A percentile compares a stretch with the other conserved stretches of the same genome.
These are phyloP conservation scores for Acropternis orthonyx DNA, from an alignment of 2,797 vertebrate species.

Conservation along the genomic window DNA sequence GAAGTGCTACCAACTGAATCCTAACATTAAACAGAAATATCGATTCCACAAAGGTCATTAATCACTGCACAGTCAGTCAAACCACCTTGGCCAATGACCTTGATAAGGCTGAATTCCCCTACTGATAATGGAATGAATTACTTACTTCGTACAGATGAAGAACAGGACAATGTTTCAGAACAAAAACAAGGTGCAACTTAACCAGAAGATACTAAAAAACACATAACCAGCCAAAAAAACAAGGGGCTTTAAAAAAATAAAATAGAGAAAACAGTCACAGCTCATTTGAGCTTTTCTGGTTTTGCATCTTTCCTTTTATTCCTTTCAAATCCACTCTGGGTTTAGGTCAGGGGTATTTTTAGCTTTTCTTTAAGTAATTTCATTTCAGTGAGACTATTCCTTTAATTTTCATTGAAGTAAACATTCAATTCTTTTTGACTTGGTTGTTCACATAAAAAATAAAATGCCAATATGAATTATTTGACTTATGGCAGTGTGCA, in stretches of 20 bases:
- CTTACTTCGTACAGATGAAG: neutral
- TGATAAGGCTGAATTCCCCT: constrained; percentile 10
- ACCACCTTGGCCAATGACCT: neutral
- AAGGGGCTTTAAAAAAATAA: neutral
- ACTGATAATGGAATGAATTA: constrained; percentile 1
- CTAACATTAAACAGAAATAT: neutral
- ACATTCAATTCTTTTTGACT: neutral
- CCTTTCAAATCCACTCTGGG: neutral
- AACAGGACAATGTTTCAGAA: neutral
- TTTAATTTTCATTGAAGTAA: neutral
- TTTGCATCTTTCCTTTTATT: neutral
- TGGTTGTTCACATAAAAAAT: neutral
- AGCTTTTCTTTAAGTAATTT: neutral
- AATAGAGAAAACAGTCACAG: neutral
- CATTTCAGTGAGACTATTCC: neutral
- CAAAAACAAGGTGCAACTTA: constrained; percentile 1
- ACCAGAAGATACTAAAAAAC: neutral
- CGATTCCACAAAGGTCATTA: constrained; percentile 43
- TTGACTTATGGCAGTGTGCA: neutral
- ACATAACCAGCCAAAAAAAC: neutral
- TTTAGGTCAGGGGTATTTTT: neutral
- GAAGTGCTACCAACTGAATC: neutral
- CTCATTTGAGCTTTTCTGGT: neutral
- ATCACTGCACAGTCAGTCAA: constrained; percentile 22
- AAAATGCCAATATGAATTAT: neutral